Base-by-base conservation (phyloP, 2,888 invertebrate species). In the Anarsia innoxiella region DNA sequence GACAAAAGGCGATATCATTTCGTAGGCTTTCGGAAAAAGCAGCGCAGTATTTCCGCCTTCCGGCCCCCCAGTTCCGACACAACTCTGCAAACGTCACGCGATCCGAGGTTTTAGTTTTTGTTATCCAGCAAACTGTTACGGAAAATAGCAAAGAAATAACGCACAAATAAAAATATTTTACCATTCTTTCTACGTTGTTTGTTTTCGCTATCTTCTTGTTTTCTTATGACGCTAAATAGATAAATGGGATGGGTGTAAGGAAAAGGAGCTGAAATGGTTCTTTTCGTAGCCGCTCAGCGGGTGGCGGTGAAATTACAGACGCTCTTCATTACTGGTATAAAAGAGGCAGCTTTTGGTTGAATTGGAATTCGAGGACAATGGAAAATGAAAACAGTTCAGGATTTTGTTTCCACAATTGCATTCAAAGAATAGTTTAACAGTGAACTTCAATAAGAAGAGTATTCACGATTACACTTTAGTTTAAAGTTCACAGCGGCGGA, bases 1-100 rank as follows among this genome's bases (percentile, higher is more conserved):
- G n/a, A 30, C 41, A 57, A 57, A 58, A 52, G 55, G 51, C 48
- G 53, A 49, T 48, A 50, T 51, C 53, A 53, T 53, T 52, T 51
- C 49, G 47, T 46, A 56, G 53, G 51, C 53, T 59, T 60, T 57
- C 48, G 44, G 54, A 59, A 62, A 58, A 60, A 51, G 57, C 51
- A 54, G 55, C 61, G 56, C 56, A 54, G 51, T 51, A 49, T 62
- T 69, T 74, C 73, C 74, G 69, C 60, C 62, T 69, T 74, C 73
- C 74, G 69, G 61, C 62, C 57, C 58, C 51, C 49, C 53, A 53
- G 46, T 65, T 68, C 62, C 63, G 50, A 47, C 44, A n/a, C n/a
- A n/a, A n/a, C 51, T 46, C 47, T 52, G 53, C 49, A 41, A 12
- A 36, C 49, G 56, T 57, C 71, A 72, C 69, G 71, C 68, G 49